Percentiles rank a stretch among this genome's conserved stretches.
phyloP scores from a whole-genome alignment of 2,113 vertebrate genomes.

The Corythaixoides concolor region DNA sequence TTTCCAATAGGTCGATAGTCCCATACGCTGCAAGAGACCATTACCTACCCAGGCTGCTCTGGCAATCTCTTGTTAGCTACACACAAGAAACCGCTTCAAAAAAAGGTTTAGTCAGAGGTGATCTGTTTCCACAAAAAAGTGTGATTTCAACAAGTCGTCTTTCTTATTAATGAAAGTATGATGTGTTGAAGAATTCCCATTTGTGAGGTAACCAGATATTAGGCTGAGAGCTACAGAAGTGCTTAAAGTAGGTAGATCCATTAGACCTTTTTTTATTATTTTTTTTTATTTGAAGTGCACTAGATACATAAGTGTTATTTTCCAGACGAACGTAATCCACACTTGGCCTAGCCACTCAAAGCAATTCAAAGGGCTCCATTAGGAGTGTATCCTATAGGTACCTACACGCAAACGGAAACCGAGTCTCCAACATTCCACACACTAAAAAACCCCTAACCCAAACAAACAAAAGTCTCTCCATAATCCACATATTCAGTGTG shows the following conservation, averaged over 20 bases:
- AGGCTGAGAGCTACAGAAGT: background rate
- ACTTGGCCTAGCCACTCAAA: background rate
- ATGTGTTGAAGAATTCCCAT: background rate
- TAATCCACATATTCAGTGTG: background rate
- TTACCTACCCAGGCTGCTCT: background rate
- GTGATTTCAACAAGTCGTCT: background rate
- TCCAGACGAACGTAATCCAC: background rate
- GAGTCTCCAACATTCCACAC: background rate
- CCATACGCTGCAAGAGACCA: rapidly evolving
- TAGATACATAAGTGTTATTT: background rate
- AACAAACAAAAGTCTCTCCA: background rate
- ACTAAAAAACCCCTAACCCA: background rate
- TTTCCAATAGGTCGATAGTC: background rate
- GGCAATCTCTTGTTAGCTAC: background rate
- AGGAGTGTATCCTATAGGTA: background rate
- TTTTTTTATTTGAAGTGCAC: background rate
- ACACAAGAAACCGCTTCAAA: background rate
- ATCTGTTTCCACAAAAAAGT: background rate
- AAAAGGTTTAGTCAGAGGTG: background rate
- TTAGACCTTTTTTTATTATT: background rate
- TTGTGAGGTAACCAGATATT: background rate
- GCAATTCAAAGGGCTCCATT: background rate
- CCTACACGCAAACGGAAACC: background rate
- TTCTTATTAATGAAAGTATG: background rate
- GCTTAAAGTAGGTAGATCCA: background rate